Evolutionary conservation across 2,888 invertebrate genomes (phyloP).

Genomic region (Uropetala carovei): DNA sequence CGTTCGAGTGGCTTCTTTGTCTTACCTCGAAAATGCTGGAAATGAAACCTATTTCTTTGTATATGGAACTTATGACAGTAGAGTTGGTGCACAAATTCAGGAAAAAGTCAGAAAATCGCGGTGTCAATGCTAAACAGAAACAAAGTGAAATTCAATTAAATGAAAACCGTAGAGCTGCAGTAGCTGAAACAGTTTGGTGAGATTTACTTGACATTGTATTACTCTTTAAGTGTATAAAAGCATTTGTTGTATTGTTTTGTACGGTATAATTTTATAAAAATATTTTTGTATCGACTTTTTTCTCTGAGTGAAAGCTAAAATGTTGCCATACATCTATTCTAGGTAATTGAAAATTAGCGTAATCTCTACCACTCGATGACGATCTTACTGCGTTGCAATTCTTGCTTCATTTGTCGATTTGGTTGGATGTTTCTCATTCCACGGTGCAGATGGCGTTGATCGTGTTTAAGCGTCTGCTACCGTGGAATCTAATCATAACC

Average conservation of each 20-base stretch:
- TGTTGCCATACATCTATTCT: background rate
- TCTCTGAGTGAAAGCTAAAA: background rate
- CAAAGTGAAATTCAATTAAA: background rate
- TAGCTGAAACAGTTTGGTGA: background rate
- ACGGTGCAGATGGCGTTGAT: slow-evolving; percentile 27
- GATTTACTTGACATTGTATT: background rate
- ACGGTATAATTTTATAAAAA: background rate
- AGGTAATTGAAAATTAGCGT: no score
- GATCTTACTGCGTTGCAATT: background rate
- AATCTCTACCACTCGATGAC: background rate
- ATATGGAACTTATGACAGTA: slow-evolving; percentile 33
- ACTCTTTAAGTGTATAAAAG: background rate
- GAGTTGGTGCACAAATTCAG: slow-evolving; percentile 31
- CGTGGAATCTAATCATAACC: slow-evolving; percentile 57
- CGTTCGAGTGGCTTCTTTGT: slow-evolving; percentile 17
- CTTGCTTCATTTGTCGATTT: background rate
- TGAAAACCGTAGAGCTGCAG: background rate
- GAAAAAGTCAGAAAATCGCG: background rate
- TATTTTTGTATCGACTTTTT: background rate
- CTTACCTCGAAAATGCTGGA: slow-evolving; percentile 4
- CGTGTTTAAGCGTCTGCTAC: slow-evolving; percentile 56
- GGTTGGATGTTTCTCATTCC: background rate
- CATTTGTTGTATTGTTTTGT: background rate
- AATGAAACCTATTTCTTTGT: slow-evolving; percentile 30
- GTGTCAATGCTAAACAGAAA: no score